Evolutionary conservation across 92 coral and sea anemone genomes (phyloP), one percentile per base, ranked within the genome.

Genomic region (Umimayanthus chanpuru): DNA sequence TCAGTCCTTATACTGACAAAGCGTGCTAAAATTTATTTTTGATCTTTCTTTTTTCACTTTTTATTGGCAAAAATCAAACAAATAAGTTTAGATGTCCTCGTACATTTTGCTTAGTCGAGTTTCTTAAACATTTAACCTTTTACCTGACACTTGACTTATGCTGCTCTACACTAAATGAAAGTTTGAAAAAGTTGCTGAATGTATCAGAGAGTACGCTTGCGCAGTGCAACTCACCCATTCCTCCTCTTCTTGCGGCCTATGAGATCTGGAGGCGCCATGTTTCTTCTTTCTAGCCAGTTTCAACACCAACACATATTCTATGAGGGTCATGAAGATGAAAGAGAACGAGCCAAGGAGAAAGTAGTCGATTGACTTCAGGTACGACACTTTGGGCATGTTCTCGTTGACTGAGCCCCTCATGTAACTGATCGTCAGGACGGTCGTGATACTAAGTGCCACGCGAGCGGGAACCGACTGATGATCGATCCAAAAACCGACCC

Each of bases 401-500:
- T 92, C 92, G 79, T 96, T 96, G 38, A 96, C 98, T 16, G 91
- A 93, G 4, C 96, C 99, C 28, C 96, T 76, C 99, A 95, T 96
- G 82, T 96, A 96, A 61, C 98, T 94, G 91, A 96, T 96, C 1
- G 99, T 96, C 41, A 96, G 85, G 0, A 96, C 99, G 4, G 99
- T 96, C n/a, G 99, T 96, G 85, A 96, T 96, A 65, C 99, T 94
- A 21, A 96, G 96, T 21, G 94, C 97, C 0, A 96, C 98, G 1
- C 99, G 94, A 4, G 99, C 99, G 6, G 99, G 99, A 11, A 96
- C 98, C 10, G 99, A 95, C 88, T 91, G 93, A 88, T 95, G 99
- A 80, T 96, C 93, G 53, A 96, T 96, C 99, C 99, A 96, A 85
- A 96, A 96, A 23, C 99, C 94, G 26, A 96, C 95, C 99, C 99